phyloP scores from a whole-genome alignment of 2,113 vertebrate species.

The Cygnus buccinator region DNA sequence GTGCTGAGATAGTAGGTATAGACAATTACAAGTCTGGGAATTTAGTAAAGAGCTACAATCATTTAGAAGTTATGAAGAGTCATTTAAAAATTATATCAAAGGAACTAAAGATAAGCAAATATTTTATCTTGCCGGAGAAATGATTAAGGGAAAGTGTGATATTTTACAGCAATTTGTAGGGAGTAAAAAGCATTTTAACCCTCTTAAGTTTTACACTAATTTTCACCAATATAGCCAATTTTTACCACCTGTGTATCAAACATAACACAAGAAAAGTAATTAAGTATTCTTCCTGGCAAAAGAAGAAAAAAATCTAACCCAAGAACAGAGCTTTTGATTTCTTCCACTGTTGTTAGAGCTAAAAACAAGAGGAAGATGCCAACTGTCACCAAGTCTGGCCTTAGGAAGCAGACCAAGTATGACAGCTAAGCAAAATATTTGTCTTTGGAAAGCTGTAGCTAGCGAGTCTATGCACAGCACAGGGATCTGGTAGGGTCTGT shows the following conservation, averaged over 20 bases:
- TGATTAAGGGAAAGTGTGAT: not conserved
- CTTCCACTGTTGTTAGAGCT: not conserved
- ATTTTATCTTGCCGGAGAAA: not conserved
- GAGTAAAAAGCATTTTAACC: not conserved
- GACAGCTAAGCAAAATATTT: not conserved
- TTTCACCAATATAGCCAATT: not conserved
- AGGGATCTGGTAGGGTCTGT: not conserved
- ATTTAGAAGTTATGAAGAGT: not conserved
- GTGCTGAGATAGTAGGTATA: not conserved
- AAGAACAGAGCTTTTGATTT: not conserved
- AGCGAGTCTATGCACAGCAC: rapidly evolving
- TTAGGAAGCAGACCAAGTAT: not conserved
- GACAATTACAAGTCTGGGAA: not conserved
- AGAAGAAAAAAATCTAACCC: not conserved
- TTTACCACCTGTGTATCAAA: not conserved
- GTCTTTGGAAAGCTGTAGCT: not conserved
- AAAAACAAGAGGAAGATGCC: not conserved
- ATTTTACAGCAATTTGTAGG: not conserved
- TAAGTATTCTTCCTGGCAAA: not conserved
- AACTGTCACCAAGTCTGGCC: not conserved
- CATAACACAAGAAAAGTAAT: not conserved
- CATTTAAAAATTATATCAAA: not conserved
- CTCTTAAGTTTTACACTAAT: not conserved
- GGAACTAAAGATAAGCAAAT: not conserved
- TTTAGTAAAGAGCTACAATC: not conserved